Conservation (phyloP, 1,140 invertebrate species). For the Drosophila sulfurigaster region DNA sequence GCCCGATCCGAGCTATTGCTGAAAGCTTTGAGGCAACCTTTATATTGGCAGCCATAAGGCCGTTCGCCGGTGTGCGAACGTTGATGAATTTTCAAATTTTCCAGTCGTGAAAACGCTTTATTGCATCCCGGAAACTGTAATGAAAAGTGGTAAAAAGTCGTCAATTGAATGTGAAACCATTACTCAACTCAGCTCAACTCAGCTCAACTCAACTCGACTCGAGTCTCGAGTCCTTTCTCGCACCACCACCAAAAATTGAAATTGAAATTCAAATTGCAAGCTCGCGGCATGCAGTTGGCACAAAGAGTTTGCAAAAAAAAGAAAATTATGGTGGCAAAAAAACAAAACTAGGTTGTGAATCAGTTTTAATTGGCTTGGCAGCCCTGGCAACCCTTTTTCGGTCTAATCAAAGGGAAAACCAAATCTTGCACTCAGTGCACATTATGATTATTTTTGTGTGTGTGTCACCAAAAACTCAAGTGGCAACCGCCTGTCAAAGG, state of each 20-base stretch:
- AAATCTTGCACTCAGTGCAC: background rate
- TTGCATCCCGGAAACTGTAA: conserved; percentile 95
- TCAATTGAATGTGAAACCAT: conserved; percentile 44
- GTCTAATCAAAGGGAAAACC: conserved; percentile 4
- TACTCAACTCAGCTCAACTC: background rate
- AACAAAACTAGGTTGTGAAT: conserved; percentile 13
- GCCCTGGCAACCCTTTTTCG: background rate
- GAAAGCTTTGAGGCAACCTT: conserved; percentile 95
- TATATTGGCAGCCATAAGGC: conserved; percentile 94
- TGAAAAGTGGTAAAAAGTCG: conserved; percentile 62
- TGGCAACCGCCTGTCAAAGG: conserved; percentile 1
- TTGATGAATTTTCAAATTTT: conserved; percentile 98
- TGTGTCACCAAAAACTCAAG: conserved; percentile 5
- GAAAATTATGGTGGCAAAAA: conserved; percentile 5
- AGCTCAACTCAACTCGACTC: conserved; percentile 43
- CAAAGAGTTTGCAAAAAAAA: background rate
- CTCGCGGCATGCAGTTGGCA: conserved; percentile 29
- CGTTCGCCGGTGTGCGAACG: conserved; percentile 96
- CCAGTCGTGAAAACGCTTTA: conserved; percentile 97
- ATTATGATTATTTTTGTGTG: conserved; percentile 6
- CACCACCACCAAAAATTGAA: background rate
- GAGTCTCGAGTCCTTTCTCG: conserved; percentile 38
- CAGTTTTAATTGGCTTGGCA: conserved; percentile 31
- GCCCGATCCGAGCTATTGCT: conserved; percentile 98
- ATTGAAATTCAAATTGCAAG: conserved; percentile 63